Conservation (phyloP, 37 sponge, comb jelly and placozoan genomes). For the Aplysina aerophoba region DNA sequence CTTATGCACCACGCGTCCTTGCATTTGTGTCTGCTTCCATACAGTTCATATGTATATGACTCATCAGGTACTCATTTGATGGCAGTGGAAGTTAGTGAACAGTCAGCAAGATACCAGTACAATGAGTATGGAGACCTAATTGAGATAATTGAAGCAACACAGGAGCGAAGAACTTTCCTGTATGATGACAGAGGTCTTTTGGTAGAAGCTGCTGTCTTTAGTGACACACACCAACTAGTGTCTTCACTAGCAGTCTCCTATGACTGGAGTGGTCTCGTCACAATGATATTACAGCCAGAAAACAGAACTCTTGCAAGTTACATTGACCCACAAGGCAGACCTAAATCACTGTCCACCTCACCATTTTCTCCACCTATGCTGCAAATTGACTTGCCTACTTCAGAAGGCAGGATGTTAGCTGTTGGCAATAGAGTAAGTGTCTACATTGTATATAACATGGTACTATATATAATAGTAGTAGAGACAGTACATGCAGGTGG, state of each 20-base stretch:
- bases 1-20: not conserved
- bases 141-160: not conserved
- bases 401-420: too few relatives aligned
- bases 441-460: too few relatives aligned
- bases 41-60: constrained; percentile 30
- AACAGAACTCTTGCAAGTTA: not conserved
- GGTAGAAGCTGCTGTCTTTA: not conserved
- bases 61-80: not conserved
- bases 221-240: not conserved
- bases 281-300: not conserved
- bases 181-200: constrained; percentile 16
- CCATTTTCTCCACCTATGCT: too few relatives aligned
- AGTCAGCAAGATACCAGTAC: constrained; percentile 18
- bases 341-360: too few relatives aligned
- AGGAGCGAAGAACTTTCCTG: not conserved
- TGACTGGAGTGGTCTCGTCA: constrained; percentile 32
- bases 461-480: too few relatives aligned
- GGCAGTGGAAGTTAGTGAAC: not conserved
- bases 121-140: constrained; percentile 36
- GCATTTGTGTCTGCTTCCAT: not conserved
- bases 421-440: too few relatives aligned
- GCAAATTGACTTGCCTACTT: too few relatives aligned
- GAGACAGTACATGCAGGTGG: too few relatives aligned
- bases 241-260: not conserved
- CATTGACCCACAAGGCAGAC: not conserved